Percentiles rank a stretch among this genome's conserved stretches.
Evolutionary conservation across 2,888 invertebrate genomes (phyloP).

Genomic region (Empis stercorea): DNA sequence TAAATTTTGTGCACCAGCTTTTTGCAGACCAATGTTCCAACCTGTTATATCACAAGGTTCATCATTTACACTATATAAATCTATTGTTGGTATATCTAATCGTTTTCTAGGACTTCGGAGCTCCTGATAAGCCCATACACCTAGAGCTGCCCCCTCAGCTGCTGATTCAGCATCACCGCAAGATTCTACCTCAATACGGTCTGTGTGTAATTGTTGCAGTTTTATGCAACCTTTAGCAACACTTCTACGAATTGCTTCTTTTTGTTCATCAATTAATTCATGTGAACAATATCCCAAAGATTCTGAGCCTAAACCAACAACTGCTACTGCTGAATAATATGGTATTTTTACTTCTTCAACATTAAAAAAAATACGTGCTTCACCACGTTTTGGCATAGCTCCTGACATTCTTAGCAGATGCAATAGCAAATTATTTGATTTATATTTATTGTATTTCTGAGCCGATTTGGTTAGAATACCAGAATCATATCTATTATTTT

Average conservation of each 20-base stretch:
- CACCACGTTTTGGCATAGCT: conserved; percentile 40
- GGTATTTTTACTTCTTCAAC: conserved; percentile 39
- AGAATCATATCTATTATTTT: conserved; percentile 39
- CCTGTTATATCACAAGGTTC: conserved; percentile 53
- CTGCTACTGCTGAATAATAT: conserved; percentile 49
- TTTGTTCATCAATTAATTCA: conserved; percentile 60
- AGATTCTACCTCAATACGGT: conserved; percentile 54
- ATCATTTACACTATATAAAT: conserved; percentile 42
- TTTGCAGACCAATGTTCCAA: conserved; percentile 57
- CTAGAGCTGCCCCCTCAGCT: conserved; percentile 62
- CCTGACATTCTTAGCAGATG: conserved; percentile 40
- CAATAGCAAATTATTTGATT: conserved; percentile 41
- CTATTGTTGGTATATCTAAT: conserved; percentile 24
- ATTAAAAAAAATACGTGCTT: conserved; percentile 49
- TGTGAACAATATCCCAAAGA: conserved; percentile 50
- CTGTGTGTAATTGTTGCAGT: conserved; percentile 41
- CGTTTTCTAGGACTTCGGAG: conserved; percentile 22
- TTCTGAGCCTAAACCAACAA: conserved; percentile 59
- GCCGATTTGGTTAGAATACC: conserved; percentile 50
- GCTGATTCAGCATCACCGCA: conserved; percentile 63
- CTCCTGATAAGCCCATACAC: conserved; percentile 55
- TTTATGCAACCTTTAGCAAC: conserved; percentile 47
- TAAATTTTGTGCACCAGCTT: conserved; percentile 70
- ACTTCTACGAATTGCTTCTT: conserved; percentile 60
- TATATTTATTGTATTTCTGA: conserved; percentile 42